Evolutionary conservation across 1,140 invertebrate species (phyloP), one percentile per base, ranked within the genome.

Genomic region (Oedothorax gibbosus): DNA sequence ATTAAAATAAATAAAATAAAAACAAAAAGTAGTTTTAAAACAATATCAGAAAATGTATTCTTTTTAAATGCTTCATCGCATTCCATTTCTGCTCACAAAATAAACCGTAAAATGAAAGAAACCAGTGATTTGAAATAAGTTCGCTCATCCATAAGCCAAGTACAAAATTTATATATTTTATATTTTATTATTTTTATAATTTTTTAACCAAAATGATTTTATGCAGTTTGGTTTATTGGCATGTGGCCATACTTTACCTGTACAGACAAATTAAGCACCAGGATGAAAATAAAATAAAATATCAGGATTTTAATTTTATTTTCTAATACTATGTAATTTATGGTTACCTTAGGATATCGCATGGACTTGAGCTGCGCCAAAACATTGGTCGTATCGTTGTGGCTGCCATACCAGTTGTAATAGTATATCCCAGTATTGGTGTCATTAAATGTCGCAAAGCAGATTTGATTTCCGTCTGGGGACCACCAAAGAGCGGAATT

Each of bases 391-490:
- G 69, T 14, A 73, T 90, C 89, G 86, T 90, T 89, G 83, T 91
- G 89, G 69, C 85, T 87, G 57, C 96, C 96, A 89, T 93, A 93
- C 78, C 90, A 94, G 73, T 94, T 93, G 88, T 93, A 96, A 88
- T 93, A 92, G 87, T 95, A 88, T 92, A 92, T 94, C 72, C 95
- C 94, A 0, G 98, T 97, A 15, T 94, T 88, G 1, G 93, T 94
- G 90, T 98, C 97, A 90, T 99, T 97, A 90, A 98, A 97, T 2
- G 94, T 94, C 0, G 95, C 95, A 88, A 96, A 98, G 15, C 96
- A 91, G 88, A 99, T 92, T 91, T 94, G 93, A 79, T 94, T 93
- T 0, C 96, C 96, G 88, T 96, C 94, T 14, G 93, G 92, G 15
- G 96, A 96, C 92, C 97, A 95, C 97, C 97, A 98, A 62, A 98